A percentile compares a stretch with the other conserved stretches of the same genome.
Evolutionary conservation across 2,888 invertebrate genomes (phyloP).

Genomic region (Blastobasis adustella): DNA sequence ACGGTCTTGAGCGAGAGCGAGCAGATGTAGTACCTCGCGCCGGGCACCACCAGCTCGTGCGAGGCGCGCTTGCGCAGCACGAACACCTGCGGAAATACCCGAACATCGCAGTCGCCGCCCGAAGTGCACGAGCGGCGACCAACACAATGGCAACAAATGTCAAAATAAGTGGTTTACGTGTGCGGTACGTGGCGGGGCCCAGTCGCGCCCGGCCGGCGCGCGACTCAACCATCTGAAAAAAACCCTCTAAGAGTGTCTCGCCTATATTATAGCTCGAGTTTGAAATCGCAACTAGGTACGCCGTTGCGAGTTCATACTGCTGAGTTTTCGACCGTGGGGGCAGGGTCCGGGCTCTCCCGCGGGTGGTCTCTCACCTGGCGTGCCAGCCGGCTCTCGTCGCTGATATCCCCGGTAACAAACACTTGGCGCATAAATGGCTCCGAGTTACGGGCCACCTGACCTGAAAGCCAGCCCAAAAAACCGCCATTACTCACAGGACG

Average conservation of each 20-base stretch:
- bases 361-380: slow-evolving; percentile 75
- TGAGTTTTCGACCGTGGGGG: slow-evolving; percentile 10
- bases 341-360: slow-evolving; percentile 15
- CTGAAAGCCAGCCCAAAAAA: slow-evolving; percentile 64
- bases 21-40: slow-evolving; percentile 96
- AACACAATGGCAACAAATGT: slow-evolving; percentile 27
- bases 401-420: slow-evolving; percentile 81
- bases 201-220: slow-evolving; percentile 35
- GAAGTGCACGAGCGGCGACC: background rate
- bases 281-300: slow-evolving; percentile 42
- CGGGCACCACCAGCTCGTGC: slow-evolving; percentile 89
- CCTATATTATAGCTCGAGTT: slow-evolving; percentile 33
- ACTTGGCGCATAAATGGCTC: slow-evolving; percentile 99
- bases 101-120: slow-evolving; percentile 10
- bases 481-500: slow-evolving; percentile 44
- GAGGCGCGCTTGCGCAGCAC: slow-evolving; percentile 94
- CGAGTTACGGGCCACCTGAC: slow-evolving; percentile 92
- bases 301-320: slow-evolving; percentile 56
- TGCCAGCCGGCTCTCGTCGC: slow-evolving; percentile 75
- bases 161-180: slow-evolving; percentile 35
- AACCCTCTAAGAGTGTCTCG: slow-evolving; percentile 52
- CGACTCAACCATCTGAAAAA: slow-evolving; percentile 57
- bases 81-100: slow-evolving; percentile 81
- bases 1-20: slow-evolving; percentile 92
- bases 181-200: slow-evolving; percentile 35